Evolutionary conservation across 2,888 invertebrate species (phyloP), one percentile per base, ranked within the genome.

Genomic region (Bombyx huttoni): DNA sequence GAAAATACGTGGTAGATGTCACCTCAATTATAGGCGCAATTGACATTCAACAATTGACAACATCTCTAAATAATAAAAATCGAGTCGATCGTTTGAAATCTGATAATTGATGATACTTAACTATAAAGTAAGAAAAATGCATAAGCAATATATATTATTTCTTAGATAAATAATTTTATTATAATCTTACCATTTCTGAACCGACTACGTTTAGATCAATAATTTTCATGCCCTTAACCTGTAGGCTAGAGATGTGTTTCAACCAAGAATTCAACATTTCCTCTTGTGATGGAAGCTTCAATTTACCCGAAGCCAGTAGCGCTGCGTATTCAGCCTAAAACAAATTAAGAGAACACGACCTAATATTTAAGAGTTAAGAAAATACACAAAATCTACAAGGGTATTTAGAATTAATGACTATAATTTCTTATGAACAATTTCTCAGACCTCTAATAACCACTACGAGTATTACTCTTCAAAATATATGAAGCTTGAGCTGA

Each of bases 241-340:
- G 74, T n/a, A 81, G 67, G 1, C 77, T 63, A 60, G 90, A 82
- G 46, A 93, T 93, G 24, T 85, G 71, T 40, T 89, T 80, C 7
- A 91, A 89, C 84, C 86, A 87, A 46, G 89, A 88, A 54, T 73
- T 78, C 55, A 91, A 64, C 95, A 96, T 95, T 50, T 87, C 85
- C 8, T 90, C 90, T 54, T 83, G 89, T 0, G 89, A 68, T 0
- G 95, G 95, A 40, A 95, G 73, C 47, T 71, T 60, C 61, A 91
- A 82, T 34, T 83, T 83, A 0, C 91, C 92, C 14, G 90, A 89
- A 7, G 94, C 81, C 13, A 89, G 67, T 1, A 90, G 89, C 48
- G 94, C 81, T 60, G 90, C 91, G 65, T 92, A 94, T 53, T 78
- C 69, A 34, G 65, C 74, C 75, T 75, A 56, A 51, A 33, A 52